Evolutionary conservation across 2,888 invertebrate species (phyloP).

Genomic region (Dendrolimus pini): DNA sequence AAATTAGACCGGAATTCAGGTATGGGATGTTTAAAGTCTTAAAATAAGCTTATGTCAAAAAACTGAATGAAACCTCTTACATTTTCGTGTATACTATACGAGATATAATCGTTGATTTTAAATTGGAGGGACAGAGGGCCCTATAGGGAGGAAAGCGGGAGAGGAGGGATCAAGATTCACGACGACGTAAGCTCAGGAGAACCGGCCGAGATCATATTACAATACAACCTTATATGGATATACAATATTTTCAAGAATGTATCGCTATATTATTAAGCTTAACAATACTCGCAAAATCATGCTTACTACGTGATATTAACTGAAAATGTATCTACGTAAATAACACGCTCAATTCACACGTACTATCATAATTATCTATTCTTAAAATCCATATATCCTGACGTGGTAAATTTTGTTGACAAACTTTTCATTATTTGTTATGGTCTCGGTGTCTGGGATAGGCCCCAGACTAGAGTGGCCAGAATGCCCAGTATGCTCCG

Average conservation of each 20-base stretch:
- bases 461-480: too few relatives aligned
- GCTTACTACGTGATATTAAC: background rate
- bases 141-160: conserved; percentile 37
- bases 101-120: conserved; percentile 46
- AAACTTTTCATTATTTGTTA: too few relatives aligned
- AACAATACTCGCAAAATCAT: background rate
- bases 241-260: too few relatives aligned
- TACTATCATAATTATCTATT: too few relatives aligned
- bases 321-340: background rate
- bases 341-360: too few relatives aligned
- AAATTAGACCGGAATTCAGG: too few relatives aligned
- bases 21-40: too few relatives aligned
- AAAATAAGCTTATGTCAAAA: background rate
- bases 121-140: conserved; percentile 41
- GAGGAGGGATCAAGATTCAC: conserved; percentile 57
- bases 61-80: conserved; percentile 9
- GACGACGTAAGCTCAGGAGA: conserved; percentile 33
- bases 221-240: conserved; percentile 23
- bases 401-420: too few relatives aligned
- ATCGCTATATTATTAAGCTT: background rate
- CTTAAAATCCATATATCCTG: too few relatives aligned
- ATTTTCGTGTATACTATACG: conserved; percentile 18
- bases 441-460: too few relatives aligned
- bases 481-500: too few relatives aligned
- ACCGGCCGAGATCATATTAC: conserved; percentile 45